These are phyloP conservation scores for Entomyzon cyanotis DNA, from an alignment of 2,113 vertebrate genomes.

Conservation along the genomic window DNA sequence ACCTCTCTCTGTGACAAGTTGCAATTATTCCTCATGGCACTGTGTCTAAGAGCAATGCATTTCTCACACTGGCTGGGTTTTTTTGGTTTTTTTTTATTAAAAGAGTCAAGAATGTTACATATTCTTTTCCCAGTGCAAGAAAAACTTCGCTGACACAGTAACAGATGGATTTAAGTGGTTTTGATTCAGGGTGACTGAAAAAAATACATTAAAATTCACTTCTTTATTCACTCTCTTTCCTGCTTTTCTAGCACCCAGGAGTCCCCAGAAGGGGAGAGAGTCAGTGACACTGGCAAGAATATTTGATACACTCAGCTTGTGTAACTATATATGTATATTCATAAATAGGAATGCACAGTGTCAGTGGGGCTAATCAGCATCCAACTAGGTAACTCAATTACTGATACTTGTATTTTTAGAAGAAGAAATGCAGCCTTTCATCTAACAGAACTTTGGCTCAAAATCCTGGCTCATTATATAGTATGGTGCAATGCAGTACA, in stretches of 20 bases:
- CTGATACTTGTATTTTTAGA: background rate
- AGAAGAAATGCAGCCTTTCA: background rate
- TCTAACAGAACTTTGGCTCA: background rate
- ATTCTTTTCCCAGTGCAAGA: background rate
- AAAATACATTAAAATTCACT: background rate
- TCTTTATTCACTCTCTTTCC: background rate
- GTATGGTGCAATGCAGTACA: background rate
- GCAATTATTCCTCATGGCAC: conserved; percentile 43
- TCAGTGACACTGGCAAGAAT: background rate
- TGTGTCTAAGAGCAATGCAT: background rate
- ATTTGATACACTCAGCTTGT: background rate
- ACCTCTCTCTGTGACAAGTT: conserved; percentile 46
- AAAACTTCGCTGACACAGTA: conserved; percentile 27
- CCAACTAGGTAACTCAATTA: background rate
- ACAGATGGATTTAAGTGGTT: conserved; percentile 1
- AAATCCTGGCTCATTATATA: background rate
- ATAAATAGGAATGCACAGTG: background rate
- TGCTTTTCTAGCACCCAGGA: background rate
- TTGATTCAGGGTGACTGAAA: background rate
- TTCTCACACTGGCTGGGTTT: background rate
- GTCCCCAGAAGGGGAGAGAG: background rate
- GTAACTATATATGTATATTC: background rate
- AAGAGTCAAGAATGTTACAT: conserved; percentile 3
- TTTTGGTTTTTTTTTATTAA: background rate
- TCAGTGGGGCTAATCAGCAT: background rate